These are phyloP conservation scores for Anastrepha obliqua DNA, from an alignment of 1,140 invertebrate species.

Conservation along the genomic window DNA sequence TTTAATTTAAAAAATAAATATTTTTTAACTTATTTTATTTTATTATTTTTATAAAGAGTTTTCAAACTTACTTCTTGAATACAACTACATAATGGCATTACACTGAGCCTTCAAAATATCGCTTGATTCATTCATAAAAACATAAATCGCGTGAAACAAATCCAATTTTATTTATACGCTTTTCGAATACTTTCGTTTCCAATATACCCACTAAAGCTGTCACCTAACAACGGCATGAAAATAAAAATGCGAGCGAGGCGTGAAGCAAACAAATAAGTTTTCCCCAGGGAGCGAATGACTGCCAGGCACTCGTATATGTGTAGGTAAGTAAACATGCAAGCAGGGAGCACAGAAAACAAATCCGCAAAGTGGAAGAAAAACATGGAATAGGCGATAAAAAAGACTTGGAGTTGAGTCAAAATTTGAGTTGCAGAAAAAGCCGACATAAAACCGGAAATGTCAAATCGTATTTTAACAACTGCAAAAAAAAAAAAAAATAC, in stretches of 20 bases:
- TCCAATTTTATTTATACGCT: conserved; percentile 42
- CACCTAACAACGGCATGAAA: conserved; percentile 9
- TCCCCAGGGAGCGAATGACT: neutral
- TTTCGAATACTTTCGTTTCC: conserved; percentile 41
- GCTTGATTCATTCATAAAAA: neutral
- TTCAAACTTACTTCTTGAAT: no score
- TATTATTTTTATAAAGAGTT: no score
- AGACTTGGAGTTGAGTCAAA: neutral
- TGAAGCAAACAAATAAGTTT: neutral
- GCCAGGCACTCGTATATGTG: neutral
- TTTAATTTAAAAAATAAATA: no score
- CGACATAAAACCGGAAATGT: conserved; percentile 1
- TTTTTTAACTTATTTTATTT: no score
- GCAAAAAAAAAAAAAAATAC: neutral
- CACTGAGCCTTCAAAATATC: neutral
- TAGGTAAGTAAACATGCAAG: neutral
- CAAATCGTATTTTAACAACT: conserved; percentile 51
- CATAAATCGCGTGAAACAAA: conserved; percentile 34
- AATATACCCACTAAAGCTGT: conserved; percentile 6
- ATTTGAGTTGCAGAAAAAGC: conserved; percentile 1
- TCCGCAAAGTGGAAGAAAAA: neutral
- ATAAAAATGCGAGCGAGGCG: neutral
- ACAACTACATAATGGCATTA: conserved; percentile 4
- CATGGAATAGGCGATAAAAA: no score
- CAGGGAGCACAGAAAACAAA: neutral